A percentile compares a stretch with the other conserved stretches of the same genome.
Evolutionary conservation across 2,797 vertebrate genomes (phyloP).

Genomic region (Novumbra hubbsi): DNA sequence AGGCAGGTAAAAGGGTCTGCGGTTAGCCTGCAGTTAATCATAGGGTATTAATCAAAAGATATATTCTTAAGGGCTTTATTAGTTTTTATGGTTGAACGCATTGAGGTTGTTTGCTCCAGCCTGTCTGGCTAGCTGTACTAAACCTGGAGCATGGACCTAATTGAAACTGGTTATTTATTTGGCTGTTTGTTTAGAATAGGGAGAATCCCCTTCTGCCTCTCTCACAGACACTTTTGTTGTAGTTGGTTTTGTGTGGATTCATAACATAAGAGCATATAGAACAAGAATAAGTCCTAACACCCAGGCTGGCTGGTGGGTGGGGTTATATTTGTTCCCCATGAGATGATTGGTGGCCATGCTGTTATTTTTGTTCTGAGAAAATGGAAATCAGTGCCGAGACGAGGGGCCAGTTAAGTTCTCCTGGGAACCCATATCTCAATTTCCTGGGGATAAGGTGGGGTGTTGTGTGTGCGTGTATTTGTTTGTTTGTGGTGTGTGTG

Average conservation of each 20-base stretch:
- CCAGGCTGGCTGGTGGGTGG: slow-evolving; percentile 11
- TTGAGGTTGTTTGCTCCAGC: slow-evolving; percentile 8
- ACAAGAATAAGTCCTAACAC: slow-evolving; percentile 37
- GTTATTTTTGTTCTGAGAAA: slow-evolving; percentile 40
- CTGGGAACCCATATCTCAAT: slow-evolving; percentile 24
- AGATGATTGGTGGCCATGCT: slow-evolving; percentile 17
- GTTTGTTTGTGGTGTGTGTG: slow-evolving; percentile 31
- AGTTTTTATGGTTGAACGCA: neutral
- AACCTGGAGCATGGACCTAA: slow-evolving; percentile 11
- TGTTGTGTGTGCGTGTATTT: slow-evolving; percentile 23
- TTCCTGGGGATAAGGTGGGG: slow-evolving; percentile 18
- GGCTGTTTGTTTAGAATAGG: slow-evolving; percentile 20
- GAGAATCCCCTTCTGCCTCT: slow-evolving; percentile 21
- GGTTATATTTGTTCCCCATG: slow-evolving; percentile 22
- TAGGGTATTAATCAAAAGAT: too few species aligned
- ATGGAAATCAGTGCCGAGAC: slow-evolving; percentile 48
- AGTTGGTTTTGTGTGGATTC: slow-evolving; percentile 22
- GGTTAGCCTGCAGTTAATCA: too few species aligned
- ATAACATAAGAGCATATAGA: slow-evolving; percentile 28
- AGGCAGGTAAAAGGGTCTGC: too few species aligned
- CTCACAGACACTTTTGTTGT: neutral
- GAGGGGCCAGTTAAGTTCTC: slow-evolving; percentile 2
- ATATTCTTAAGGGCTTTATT: too few species aligned
- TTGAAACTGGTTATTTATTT: slow-evolving; percentile 21
- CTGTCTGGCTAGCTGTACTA: neutral